Conservation (phyloP, 1,140 invertebrate species). For the Varroa destructor region DNA sequence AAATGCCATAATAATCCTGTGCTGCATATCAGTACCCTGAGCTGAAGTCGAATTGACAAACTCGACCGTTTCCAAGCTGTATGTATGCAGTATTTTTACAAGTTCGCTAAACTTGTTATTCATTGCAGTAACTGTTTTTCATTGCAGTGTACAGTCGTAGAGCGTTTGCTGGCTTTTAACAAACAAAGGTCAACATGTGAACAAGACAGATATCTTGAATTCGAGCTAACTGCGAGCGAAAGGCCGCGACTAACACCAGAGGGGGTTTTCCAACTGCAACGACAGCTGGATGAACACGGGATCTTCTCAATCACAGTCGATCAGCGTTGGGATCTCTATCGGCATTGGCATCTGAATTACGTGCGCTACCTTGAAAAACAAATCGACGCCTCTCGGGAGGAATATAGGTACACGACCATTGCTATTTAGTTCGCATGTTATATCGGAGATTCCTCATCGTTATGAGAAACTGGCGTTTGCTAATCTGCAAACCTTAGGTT, state of each 20-base stretch:
- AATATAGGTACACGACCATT: neutral
- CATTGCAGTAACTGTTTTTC: too few species aligned
- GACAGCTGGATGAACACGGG: neutral
- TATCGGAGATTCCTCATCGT: neutral
- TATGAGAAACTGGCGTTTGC: too few species aligned
- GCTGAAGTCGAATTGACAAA: too few species aligned
- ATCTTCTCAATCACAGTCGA: neutral
- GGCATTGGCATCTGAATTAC: neutral
- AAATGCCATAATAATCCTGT: too few species aligned
- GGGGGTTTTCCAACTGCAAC: neutral
- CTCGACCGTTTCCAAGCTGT: too few species aligned
- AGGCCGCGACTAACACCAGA: neutral
- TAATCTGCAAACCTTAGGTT: too few species aligned
- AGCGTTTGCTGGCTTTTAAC: neutral
- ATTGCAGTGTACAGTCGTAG: neutral
- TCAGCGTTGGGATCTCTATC: conserved; percentile 15
- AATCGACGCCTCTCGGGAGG: neutral
- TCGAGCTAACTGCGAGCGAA: neutral
- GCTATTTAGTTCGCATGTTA: neutral
- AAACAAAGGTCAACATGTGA: neutral
- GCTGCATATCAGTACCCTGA: too few species aligned
- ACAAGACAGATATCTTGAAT: neutral
- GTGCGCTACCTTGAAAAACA: neutral
- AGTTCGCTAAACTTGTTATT: too few species aligned
- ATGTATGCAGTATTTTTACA: too few species aligned